Base-by-base conservation (phyloP, 2,113 vertebrate genomes). In the Pipra filicauda region DNA sequence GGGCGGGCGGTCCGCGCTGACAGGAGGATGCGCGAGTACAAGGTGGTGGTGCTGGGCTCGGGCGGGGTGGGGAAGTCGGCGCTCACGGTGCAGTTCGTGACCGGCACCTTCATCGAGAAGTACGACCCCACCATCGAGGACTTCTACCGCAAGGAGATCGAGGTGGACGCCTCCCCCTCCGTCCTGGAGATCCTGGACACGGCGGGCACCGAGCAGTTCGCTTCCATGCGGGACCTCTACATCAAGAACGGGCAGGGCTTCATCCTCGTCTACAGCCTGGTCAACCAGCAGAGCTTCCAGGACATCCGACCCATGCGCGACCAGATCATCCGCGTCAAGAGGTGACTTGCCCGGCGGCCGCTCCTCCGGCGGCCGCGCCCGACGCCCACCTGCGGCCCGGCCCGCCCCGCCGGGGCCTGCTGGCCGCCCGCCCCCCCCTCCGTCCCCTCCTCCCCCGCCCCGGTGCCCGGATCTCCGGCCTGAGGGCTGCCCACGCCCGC, bases 121-220 rank as follows among this genome's bases (percentile, higher is more conserved):
- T 99, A 99, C 95, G 99, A 99, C 98, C 99, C 99, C 59, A 99
- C 99, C 95, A 99, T 99, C 93, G 99, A 99, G 98, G 99, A 99
- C 97, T 99, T 99, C 94, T 99, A 99, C 97, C 98, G 99, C 61
- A 99, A 99, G 96, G 99, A 99, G 98, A 99, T 99, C 97, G 99
- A 99, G 97, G 99, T 99, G 98, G 99, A 99, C 98, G 99, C 99
- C 71, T 99, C 99, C 2, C 99, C 99, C 2, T 99, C 99, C 23
- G 99, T 99, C 97, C 97, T 99, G 97, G 99, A 99, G 98, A 99
- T 99, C 95, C 96, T 99, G 67, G 99, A 99, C 98, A 99, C 99
- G 31, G 99, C 99, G 49, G 99, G 99, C 43, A 99, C 99, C 9
- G 99, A 99, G 98, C 99, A 99, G 98, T 99, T 99, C 94, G 99